Evolutionary conservation across 2,888 invertebrate genomes (phyloP).

Genomic region (Pachymerium ferrugineum): DNA sequence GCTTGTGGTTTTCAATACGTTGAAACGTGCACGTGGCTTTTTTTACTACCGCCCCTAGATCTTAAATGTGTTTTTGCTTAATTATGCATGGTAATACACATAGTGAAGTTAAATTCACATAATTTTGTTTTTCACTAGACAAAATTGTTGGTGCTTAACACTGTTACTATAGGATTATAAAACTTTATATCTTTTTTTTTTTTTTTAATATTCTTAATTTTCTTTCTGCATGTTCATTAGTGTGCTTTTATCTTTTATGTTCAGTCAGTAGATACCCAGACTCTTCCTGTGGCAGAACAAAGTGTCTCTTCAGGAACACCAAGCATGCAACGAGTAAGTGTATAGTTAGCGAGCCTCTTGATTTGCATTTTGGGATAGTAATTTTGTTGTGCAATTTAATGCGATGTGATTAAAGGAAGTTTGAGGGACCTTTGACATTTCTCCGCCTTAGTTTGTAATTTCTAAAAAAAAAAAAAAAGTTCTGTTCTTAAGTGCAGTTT

Average conservation of each 20-base stretch:
- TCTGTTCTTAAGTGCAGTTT: not conserved
- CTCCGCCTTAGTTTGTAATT: too few species aligned
- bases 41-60: not conserved
- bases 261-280: conserved; percentile 20
- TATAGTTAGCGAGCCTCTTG: too few species aligned
- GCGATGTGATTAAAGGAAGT: too few species aligned
- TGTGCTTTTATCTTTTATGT: conserved; percentile 19
- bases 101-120: not conserved
- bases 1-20: not conserved
- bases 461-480: too few species aligned
- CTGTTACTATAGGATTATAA: too few species aligned
- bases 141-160: too few species aligned
- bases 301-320: not conserved
- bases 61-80: not conserved
- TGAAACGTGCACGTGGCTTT: not conserved
- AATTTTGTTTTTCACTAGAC: not conserved
- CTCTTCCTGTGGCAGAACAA: conserved; percentile 27
- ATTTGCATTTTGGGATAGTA: too few species aligned
- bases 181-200: not conserved
- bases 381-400: too few species aligned
- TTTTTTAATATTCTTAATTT: not conserved
- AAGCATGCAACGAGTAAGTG: conserved; percentile 18
- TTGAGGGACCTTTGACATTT: too few species aligned
- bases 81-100: not conserved
- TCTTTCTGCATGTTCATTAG: not conserved